Evolutionary conservation across 2,888 invertebrate species (phyloP), one percentile per base, ranked within the genome.

Genomic region (Ferrisia virgata): DNA sequence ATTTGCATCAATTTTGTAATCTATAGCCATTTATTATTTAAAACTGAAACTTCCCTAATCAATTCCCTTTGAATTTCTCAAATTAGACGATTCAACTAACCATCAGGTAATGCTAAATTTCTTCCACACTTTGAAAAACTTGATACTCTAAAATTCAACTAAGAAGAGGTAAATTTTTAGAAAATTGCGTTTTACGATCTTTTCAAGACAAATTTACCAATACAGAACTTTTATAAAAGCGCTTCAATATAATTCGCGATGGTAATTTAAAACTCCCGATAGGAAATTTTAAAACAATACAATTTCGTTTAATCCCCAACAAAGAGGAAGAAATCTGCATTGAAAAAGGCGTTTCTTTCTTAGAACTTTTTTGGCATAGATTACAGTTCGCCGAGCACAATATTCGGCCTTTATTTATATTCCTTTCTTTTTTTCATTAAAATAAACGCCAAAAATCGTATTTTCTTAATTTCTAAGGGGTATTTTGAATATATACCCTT

Each of bases 391-490:
- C 15, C 28, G 13, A 28, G 28, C 64, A 22, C 13, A 64, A 64
- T 64, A 64, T 25, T 64, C 28, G 28, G 64, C 28, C 28, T 64
- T 28, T 64, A 64, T 64, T 64, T 15, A 64, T 53, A 53, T 13
- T 13, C 13, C 8, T 64, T 64, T 64, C 15, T 64, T 64, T 64
- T 13, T 5, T 13, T 13, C 64, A 28, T 64, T 64, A 64, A 64
- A 64, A 64, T 64, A 64, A 28, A 64, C 64, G 64, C 64, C 64
- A 64, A 28, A 64, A 64, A 64, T 64, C 64, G 64, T 64, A 64
- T 64, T 64, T 64, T 28, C 64, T 64, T 64, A 64, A 64, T 64
- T 64, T 64, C 64, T 28, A 28, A 64, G 15, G 64, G 28, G 64
- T 64, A 64, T 28, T 64, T 64, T 28, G 2, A 53, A 28, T 64